Conservation (phyloP, 2,888 invertebrate genomes). For the Cylloceria caligata region DNA sequence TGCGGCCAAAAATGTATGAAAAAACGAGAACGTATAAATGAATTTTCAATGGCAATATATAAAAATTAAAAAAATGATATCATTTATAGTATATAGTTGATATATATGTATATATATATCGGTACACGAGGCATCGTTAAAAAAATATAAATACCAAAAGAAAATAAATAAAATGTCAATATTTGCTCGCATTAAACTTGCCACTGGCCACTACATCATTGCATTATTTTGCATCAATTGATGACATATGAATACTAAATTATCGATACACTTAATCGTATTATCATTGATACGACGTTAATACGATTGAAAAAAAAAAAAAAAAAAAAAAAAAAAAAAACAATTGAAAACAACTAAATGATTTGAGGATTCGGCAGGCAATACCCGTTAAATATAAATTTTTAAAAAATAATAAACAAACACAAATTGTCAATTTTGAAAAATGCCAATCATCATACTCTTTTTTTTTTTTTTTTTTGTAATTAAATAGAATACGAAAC, state of each 20-base stretch:
- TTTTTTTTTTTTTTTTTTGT: constrained; percentile 35
- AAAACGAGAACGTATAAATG: constrained; percentile 63
- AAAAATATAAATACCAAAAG: constrained; percentile 17
- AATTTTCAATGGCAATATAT: constrained; percentile 39
- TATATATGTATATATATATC: constrained; percentile 41
- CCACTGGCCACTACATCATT: constrained; percentile 67
- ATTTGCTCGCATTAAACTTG: constrained; percentile 65
- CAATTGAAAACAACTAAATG: constrained; percentile 48
- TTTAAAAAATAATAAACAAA: constrained; percentile 39
- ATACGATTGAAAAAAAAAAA: constrained; percentile 3
- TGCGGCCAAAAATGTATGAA: constrained; percentile 69
- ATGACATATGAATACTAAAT: constrained; percentile 36
- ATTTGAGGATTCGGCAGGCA: constrained; percentile 68
- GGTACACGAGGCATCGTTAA: constrained; percentile 60
- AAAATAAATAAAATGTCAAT: constrained; percentile 26
- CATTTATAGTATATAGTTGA: constrained; percentile 38
- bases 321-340: constrained; percentile 32
- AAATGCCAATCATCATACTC: constrained; percentile 80
- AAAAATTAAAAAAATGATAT: constrained; percentile 33
- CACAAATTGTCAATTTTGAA: constrained; percentile 79
- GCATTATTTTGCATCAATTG: constrained; percentile 63
- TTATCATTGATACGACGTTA: constrained; percentile 44
- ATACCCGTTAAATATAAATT: constrained; percentile 53
- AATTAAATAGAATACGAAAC: constrained; percentile 70
- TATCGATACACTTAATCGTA: constrained; percentile 18